Percentiles rank a stretch among this genome's conserved stretches.
Evolutionary conservation across 2,797 vertebrate genomes (phyloP).

Genomic region (Alca torda): DNA sequence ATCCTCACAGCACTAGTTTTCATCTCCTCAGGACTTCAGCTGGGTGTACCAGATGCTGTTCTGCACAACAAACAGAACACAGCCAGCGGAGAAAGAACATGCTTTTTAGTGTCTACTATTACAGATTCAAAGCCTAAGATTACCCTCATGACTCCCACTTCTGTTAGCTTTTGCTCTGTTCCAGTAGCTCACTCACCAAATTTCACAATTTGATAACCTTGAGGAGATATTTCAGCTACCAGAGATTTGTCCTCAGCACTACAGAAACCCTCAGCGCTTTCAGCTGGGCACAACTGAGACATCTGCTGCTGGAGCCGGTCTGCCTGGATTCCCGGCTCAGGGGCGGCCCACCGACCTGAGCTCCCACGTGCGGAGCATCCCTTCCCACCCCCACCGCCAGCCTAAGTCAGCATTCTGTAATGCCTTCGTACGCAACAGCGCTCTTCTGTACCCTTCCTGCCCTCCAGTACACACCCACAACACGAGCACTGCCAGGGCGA

Average conservation of each 20-base stretch:
- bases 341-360: not conserved
- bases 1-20: no score
- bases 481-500: not conserved
- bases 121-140: constrained; percentile 28
- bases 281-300: not conserved
- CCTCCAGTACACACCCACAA: not conserved
- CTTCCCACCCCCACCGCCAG: not conserved
- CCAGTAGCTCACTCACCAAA: not conserved
- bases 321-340: not conserved
- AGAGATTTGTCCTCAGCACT: not conserved
- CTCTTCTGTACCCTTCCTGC: not conserved
- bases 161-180: constrained; percentile 14
- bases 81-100: not conserved
- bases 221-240: constrained; percentile 34
- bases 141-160: not conserved
- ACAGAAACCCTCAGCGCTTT: not conserved
- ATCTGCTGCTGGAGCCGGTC: not conserved
- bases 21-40: not conserved
- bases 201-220: not conserved
- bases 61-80: not conserved
- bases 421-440: not conserved
- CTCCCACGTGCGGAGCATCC: rapidly evolving
- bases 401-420: no score
- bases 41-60: not conserved
- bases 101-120: not conserved